phyloP scores from a whole-genome alignment of 2,797 vertebrate species.

The Zenarchopterus dispar region DNA sequence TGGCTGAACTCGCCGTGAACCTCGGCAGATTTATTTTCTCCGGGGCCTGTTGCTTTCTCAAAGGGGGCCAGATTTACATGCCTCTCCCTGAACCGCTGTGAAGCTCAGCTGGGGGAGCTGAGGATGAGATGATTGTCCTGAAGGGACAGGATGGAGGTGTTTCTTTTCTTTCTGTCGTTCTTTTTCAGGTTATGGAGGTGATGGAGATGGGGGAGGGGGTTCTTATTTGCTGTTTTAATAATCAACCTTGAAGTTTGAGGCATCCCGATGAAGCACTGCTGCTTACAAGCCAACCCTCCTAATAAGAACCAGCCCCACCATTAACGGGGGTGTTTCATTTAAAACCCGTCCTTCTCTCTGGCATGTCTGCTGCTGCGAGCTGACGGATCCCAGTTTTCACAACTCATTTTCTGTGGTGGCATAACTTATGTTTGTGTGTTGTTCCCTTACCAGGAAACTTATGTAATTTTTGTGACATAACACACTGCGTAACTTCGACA shows the following conservation, averaged over 20 bases:
- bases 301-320: conserved; percentile 66
- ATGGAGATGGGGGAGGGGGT: conserved; percentile 1
- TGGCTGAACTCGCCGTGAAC: conserved; percentile 86
- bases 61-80: conserved; percentile 74
- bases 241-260: conserved; percentile 26
- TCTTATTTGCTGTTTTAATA: conserved; percentile 40
- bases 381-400: conserved; percentile 41
- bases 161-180: neutral
- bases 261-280: conserved; percentile 32
- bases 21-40: conserved; percentile 79
- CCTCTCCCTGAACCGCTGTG: conserved; percentile 64
- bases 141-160: conserved; percentile 32
- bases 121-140: conserved; percentile 50
- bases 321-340: conserved; percentile 71
- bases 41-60: conserved; percentile 73
- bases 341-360: conserved; percentile 29
- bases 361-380: conserved; percentile 43
- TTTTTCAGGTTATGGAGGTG: conserved; percentile 30
- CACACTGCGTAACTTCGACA: too few relatives aligned
- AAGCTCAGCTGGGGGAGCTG: conserved; percentile 42
- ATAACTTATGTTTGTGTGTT: conserved; percentile 8
- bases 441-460: conserved; percentile 12
- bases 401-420: too few relatives aligned
- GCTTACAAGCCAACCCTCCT: conserved; percentile 32
- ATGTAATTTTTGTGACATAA: conserved; percentile 18